Base-by-base conservation (phyloP, 2,113 vertebrate species). In the Oncorhynchus nerka region DNA sequence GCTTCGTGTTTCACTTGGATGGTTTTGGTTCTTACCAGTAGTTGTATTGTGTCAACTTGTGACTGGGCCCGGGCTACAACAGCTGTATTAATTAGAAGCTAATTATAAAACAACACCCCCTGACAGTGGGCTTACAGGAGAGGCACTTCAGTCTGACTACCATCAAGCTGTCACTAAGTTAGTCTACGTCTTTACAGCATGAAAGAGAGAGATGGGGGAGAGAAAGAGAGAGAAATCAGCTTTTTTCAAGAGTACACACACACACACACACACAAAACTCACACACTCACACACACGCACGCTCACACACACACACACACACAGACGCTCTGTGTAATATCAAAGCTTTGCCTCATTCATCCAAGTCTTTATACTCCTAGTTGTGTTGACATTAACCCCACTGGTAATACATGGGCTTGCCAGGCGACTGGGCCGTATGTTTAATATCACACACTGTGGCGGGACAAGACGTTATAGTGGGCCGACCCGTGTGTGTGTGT, bases 71-170 rank as follows among this genome's bases (percentile, higher is more conserved):
- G 9, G n/a, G 59, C 20, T 22, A 62, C 59, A 62, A 62, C 83
- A 82, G 77, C 83, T 82, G 80, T 75, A 82, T 82, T 85, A 76
- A 82, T 82, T 85, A 82, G 77, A 73, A 73, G 76, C 83, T 85
- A 85, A 85, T 85, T 85, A 85, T 5, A 82, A 80, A 80, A 81
- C 65, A 73, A 61, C 73, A 82, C 77, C 80, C 80, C 30, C 78
- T 81, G 75, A 82, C 82, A 80, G 83, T 80, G 75, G 75, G 71
- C 55, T 79, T 82, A 76, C 71, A 71, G 77, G 77, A 85, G 77
- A 81, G 13, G 0, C 51, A 1, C 51, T 55, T 55, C 51, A 22
- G 24, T 22, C 59, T 22, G 59, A 22, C 59, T 7, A 24, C 59
- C 16, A 62, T 62, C n/a, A n/a, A 24, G 7, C 59, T 62, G 59